Evolutionary conservation across 92 coral and sea anemone species (phyloP).

Genomic region (Blastomussa wellsi): DNA sequence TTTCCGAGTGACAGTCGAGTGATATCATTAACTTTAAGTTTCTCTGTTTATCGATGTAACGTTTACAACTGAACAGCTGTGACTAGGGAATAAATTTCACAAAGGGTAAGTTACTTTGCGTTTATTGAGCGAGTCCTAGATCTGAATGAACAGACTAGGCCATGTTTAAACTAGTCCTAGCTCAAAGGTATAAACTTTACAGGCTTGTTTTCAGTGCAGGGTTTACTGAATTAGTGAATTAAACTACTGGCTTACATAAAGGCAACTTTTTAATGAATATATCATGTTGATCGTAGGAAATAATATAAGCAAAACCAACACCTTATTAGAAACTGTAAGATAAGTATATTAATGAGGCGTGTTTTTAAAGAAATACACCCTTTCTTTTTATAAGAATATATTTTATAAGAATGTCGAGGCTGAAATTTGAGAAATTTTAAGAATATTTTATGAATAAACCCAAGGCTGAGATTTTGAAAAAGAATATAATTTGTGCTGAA

Average conservation of each 20-base stretch:
- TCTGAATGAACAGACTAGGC: not conserved
- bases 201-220: not conserved
- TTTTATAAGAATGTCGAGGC: too few relatives aligned
- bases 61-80: slow-evolving; percentile 14
- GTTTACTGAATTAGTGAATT: too few relatives aligned
- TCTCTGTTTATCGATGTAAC: slow-evolving; percentile 1
- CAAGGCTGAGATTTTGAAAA: too few relatives aligned
- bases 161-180: not conserved
- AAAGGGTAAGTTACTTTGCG: not conserved
- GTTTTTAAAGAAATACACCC: not conserved
- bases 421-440: too few relatives aligned
- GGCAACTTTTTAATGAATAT: too few relatives aligned
- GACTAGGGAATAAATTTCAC: not conserved
- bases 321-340: not conserved
- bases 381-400: too few relatives aligned
- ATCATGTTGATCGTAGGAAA: not conserved
- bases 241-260: too few relatives aligned
- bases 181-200: not conserved
- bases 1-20: not conserved
- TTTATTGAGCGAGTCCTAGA: not conserved
- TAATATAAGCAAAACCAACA: not conserved
- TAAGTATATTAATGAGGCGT: not conserved
- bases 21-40: not conserved
- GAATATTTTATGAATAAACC: too few relatives aligned
- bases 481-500: too few relatives aligned